phyloP scores from a whole-genome alignment of 2,113 vertebrate species.

The Urocitellus parryii region DNA sequence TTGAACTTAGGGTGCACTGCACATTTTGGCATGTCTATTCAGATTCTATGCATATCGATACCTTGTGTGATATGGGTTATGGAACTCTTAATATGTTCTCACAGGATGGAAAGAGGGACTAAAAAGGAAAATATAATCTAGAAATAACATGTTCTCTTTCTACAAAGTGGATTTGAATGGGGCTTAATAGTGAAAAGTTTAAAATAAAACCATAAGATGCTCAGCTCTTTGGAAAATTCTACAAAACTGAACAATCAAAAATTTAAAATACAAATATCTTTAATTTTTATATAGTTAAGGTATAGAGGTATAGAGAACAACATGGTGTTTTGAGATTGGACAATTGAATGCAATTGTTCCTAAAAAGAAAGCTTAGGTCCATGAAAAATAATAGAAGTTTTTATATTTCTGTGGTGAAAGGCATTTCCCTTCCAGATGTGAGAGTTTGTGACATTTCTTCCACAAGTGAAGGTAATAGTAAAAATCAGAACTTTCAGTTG shows the following conservation, averaged over 20 bases:
- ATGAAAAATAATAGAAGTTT: neutral
- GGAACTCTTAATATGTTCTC: constrained; percentile 1
- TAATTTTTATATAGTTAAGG: neutral
- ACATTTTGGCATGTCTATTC: neutral
- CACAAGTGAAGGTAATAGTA: neutral
- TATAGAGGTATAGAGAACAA: neutral
- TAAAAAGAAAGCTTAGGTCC: neutral
- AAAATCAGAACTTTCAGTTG: neutral
- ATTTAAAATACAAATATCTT: neutral
- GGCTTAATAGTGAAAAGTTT: neutral
- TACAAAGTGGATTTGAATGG: neutral
- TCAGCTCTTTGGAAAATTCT: neutral
- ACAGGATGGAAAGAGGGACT: neutral
- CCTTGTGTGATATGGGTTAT: neutral
- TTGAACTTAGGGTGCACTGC: neutral
- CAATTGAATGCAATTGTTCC: neutral
- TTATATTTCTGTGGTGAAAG: neutral
- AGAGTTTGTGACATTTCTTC: neutral
- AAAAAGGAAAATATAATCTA: constrained; percentile 3
- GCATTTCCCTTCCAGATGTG: neutral
- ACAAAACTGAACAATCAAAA: neutral
- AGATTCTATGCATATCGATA: neutral
- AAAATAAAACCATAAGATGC: neutral
- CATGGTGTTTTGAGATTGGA: neutral
- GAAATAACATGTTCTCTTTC: neutral